These are phyloP conservation scores for Dyspetes luteomarginatus DNA, from an alignment of 2,888 invertebrate species.

Conservation along the genomic window DNA sequence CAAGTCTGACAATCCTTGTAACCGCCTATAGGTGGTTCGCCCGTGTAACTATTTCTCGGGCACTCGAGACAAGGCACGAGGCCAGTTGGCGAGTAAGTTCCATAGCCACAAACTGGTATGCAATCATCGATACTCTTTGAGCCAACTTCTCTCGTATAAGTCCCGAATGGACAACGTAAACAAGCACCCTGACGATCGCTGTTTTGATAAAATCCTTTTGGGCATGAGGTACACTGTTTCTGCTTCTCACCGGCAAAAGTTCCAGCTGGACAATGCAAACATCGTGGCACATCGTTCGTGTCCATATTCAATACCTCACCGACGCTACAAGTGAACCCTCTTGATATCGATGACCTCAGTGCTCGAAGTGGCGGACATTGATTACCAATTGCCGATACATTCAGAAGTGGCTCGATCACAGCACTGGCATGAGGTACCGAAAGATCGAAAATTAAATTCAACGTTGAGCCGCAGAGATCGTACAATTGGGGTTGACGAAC, in stretches of 20 bases:
- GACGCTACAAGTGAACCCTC: constrained; percentile 96
- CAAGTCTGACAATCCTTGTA: constrained; percentile 97
- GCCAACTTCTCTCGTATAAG: constrained; percentile 95
- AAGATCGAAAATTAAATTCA: constrained; percentile 96
- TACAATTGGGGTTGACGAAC: constrained; percentile 96
- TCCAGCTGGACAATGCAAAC: constrained; percentile 98
- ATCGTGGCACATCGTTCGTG: constrained; percentile 95
- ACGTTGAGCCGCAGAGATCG: constrained; percentile 96
- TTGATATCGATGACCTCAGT: constrained; percentile 91
- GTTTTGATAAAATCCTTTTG: constrained; percentile 96
- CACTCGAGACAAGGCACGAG: constrained; percentile 97
- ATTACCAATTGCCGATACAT: constrained; percentile 95
- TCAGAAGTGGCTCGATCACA: constrained; percentile 94
- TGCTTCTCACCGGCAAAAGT: constrained; percentile 96
- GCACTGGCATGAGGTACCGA: constrained; percentile 96
- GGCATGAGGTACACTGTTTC: constrained; percentile 95
- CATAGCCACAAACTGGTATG: constrained; percentile 97
- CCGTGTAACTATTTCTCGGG: constrained; percentile 95
- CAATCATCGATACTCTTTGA: constrained; percentile 94
- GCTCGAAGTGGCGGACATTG: constrained; percentile 96
- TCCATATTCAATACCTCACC: constrained; percentile 98
- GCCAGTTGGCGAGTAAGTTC: constrained; percentile 97
- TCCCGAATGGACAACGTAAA: constrained; percentile 95
- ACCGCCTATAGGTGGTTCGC: constrained; percentile 94
- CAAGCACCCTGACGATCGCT: constrained; percentile 95